phyloP scores from a whole-genome alignment of 2,113 vertebrate genomes.

The Marmota monax region DNA sequence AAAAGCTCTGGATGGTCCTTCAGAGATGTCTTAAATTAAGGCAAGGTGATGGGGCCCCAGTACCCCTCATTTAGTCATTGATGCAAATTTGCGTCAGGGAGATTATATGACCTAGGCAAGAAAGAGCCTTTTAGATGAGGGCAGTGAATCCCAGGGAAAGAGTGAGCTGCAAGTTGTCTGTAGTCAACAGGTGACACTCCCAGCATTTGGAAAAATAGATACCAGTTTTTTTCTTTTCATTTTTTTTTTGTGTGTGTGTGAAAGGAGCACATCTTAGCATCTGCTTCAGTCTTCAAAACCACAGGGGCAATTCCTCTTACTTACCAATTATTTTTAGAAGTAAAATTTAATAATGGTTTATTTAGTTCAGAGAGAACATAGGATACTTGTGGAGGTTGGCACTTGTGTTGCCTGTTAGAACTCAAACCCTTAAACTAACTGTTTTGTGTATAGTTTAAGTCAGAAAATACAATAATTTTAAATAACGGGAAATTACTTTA shows the following conservation, averaged over 20 bases:
- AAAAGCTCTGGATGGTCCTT: background rate
- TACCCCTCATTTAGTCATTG: background rate
- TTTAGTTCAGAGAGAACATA: background rate
- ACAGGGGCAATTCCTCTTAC: background rate
- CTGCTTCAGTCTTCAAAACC: background rate
- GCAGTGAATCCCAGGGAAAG: background rate
- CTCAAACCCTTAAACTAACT: background rate
- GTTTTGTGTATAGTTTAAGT: background rate
- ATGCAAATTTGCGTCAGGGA: background rate
- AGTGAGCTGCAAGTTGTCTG: background rate
- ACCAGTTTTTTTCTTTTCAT: too few relatives aligned
- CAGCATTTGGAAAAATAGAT: background rate
- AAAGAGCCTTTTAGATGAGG: background rate
- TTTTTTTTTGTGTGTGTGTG: background rate
- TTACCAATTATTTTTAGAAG: conserved; percentile 21
- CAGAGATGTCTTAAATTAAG: background rate
- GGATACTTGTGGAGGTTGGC: background rate
- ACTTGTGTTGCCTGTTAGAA: background rate
- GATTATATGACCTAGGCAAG: background rate
- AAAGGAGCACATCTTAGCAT: background rate
- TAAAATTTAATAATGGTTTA: conserved; percentile 21
- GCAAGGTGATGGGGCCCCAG: background rate
- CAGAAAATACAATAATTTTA: conserved; percentile 14
- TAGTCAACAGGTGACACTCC: background rate
- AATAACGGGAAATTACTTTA: background rate